Evolutionary conservation across 2,888 invertebrate species (phyloP).

Genomic region (Heteromurus nitidus): DNA sequence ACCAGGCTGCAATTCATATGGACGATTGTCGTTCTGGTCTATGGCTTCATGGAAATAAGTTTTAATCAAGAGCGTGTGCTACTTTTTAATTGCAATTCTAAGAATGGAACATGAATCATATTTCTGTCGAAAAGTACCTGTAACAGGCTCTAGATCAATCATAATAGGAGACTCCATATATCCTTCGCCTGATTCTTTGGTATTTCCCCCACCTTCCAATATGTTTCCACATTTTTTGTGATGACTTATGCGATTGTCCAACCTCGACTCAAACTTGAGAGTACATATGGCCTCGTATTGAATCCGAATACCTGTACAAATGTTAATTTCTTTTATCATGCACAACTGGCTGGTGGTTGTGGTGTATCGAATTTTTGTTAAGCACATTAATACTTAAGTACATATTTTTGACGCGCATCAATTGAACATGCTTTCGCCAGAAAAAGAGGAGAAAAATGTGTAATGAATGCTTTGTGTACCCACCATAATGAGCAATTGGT

Average conservation of each 20-base stretch:
- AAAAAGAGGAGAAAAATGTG: no score
- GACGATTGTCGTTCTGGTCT: conserved; percentile 23
- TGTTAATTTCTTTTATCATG: not conserved
- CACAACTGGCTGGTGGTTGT: not conserved
- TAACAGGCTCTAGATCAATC: conserved; percentile 50
- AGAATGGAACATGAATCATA: not conserved
- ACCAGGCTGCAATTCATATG: conserved; percentile 50
- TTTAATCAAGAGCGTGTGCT: not conserved
- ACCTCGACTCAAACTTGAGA: conserved; percentile 45
- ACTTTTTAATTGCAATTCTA: no score
- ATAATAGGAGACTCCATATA: conserved; percentile 50
- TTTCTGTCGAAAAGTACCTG: conserved; percentile 22
- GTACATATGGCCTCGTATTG: conserved; percentile 51
- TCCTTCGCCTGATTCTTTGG: conserved; percentile 37
- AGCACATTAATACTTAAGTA: not conserved
- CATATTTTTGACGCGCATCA: no score
- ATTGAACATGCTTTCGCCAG: no score
- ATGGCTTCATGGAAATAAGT: not conserved
- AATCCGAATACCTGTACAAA: conserved; percentile 38
- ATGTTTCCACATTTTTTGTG: conserved; percentile 47
- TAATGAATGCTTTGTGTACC: not conserved
- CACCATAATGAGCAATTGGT: conserved; percentile 54
- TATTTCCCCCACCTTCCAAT: conserved; percentile 17
- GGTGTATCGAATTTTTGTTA: not conserved
- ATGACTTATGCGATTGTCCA: conserved; percentile 42